Evolutionary conservation across 2,888 invertebrate genomes (phyloP), one percentile per base, ranked within the genome.

Genomic region (Amphipyra berbera): DNA sequence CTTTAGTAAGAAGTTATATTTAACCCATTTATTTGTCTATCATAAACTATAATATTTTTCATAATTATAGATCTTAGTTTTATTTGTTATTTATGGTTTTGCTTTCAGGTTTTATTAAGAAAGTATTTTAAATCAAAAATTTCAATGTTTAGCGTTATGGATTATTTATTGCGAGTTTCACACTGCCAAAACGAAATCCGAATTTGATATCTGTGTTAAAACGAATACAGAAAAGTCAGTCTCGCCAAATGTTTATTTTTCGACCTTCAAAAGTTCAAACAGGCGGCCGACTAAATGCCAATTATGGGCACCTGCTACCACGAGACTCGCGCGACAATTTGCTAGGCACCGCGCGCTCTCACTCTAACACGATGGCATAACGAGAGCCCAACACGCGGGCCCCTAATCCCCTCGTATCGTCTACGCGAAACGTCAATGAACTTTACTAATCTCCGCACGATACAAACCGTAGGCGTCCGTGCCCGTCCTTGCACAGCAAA

Each of bases 261-360:
- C 88, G 90, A 94, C 94, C 93, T 94, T 94, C 90, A 90, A 91
- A 90, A 92, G 90, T 93, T 92, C 88, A 90, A 89, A 88, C 88
- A 82, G 87, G 77, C 85, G 84, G 84, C 87, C 85, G 88, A 84
- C 86, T 87, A 85, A 89, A 89, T 81, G 84, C 83, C 88, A 90
- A 92, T 94, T 86, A 90, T 89, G 81, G 80, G 82, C 94, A 94
- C 93, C 94, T 94, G 94, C 89, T 90, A 86, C 93, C 86, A 86
- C 78, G 88, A 89, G 84, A 90, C 88, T 84, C 72, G 71, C 68
- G 86, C 88, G 92, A 91, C 87, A 92, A 91, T 93, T 89, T 83
- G 85, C 86, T 88, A 86, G 87, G 69, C 75, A 70, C 67, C 76
- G 73, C 66, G 55, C 76, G 69, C 63, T 88, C 89, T 82, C 88